Conservation (phyloP, 2,888 invertebrate species). For the Schizotus pectinicornis region DNA sequence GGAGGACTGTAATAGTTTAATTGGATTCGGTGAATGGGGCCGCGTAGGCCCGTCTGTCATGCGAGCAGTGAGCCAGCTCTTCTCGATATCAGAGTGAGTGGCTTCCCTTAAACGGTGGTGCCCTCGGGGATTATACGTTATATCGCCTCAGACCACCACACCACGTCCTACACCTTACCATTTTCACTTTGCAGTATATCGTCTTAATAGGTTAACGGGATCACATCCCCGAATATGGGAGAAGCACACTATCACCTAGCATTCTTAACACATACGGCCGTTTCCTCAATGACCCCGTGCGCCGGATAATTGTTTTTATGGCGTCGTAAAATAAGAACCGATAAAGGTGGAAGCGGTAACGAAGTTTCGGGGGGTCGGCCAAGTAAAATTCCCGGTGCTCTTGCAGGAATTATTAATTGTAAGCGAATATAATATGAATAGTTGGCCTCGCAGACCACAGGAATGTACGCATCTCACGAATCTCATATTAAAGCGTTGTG, state of each 20-base stretch:
- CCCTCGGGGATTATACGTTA: constrained; percentile 51
- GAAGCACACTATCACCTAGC: constrained; percentile 23
- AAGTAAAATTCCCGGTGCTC: neutral
- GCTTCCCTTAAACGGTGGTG: constrained; percentile 41
- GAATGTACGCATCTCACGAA: constrained; percentile 44
- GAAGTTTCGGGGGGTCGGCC: neutral
- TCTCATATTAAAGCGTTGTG: constrained; percentile 43
- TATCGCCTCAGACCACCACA: constrained; percentile 44
- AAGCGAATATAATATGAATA: constrained; percentile 15
- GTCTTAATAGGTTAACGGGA: constrained; percentile 48
- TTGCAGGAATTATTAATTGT: constrained; percentile 16
- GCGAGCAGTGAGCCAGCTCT: constrained; percentile 30
- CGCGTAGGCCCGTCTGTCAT: constrained; percentile 50
- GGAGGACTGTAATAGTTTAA: constrained; percentile 45
- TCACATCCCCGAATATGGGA: constrained; percentile 31
- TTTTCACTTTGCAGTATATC: constrained; percentile 52
- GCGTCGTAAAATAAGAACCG: constrained; percentile 11
- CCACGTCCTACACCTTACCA: constrained; percentile 40
- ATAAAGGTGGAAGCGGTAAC: constrained; percentile 7
- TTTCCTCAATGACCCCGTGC: constrained; percentile 21
- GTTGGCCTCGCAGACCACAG: constrained; percentile 28
- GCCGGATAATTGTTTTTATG: constrained; percentile 20
- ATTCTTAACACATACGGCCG: constrained; percentile 27
- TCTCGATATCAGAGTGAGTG: constrained; percentile 41
- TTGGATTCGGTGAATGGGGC: constrained; percentile 47